Percentiles rank a stretch among this genome's conserved stretches.
Evolutionary conservation across 2,113 vertebrate species (phyloP).

Genomic region (Mirza zaza): DNA sequence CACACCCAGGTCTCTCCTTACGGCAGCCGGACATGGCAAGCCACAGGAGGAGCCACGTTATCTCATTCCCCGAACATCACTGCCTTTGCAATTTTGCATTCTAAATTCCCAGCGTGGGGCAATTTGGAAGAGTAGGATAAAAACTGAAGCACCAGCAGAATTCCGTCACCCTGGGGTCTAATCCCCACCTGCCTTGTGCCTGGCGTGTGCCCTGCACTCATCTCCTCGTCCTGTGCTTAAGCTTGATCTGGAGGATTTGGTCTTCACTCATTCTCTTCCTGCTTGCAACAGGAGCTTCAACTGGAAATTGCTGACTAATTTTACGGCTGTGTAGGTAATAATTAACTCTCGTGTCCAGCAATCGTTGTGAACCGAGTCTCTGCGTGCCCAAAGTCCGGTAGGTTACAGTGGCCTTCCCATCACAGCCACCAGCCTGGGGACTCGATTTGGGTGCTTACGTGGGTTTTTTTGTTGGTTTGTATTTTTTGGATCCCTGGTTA

Average conservation of each 20-base stretch:
- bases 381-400: neutral
- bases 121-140: neutral
- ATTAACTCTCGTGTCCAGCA: neutral
- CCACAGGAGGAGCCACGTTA: neutral
- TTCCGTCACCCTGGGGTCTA: neutral
- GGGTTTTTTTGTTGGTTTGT: no score
- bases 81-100: neutral
- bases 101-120: neutral
- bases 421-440: neutral
- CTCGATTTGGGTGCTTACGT: neutral
- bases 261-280: neutral
- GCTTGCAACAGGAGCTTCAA: neutral
- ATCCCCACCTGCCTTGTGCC: neutral
- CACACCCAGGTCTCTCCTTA: rapidly evolving
- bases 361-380: neutral
- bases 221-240: neutral
- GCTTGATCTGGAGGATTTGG: neutral
- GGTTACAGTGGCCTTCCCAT: neutral
- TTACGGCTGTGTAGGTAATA: neutral
- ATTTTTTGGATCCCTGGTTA: neutral
- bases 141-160: neutral
- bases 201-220: neutral
- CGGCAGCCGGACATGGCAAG: neutral
- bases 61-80: neutral
- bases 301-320: neutral